Base-by-base conservation (phyloP, 2,797 vertebrate species). In the Sebastes steindachneri region DNA sequence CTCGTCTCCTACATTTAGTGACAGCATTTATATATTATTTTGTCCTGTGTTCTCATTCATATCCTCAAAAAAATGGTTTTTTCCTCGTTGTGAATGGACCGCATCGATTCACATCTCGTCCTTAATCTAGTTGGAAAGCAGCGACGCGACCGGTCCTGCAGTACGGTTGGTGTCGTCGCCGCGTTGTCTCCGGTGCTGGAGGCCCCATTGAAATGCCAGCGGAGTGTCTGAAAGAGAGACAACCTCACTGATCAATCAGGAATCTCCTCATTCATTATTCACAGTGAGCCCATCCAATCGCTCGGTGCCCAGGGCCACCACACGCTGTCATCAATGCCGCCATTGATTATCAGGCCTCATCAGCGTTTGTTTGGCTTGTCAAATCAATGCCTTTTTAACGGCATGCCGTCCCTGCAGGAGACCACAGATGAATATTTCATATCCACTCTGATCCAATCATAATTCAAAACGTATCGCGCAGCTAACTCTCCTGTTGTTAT, bases 241-340 rank as follows among this genome's bases (percentile, higher is more conserved):
- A 92, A 84, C 84, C 85, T 89, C 83, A 69, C 86, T 90, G 93
- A 95, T 95, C 94, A 95, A 95, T 95, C 91, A 92, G 90, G 91
- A 92, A 91, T 92, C 89, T 92, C 92, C 89, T 95, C 94, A 95
- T 95, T 95, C 91, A 95, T 95, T 95, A 95, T 95, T 95, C 93
- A 95, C 92, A 64, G 83, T 73, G 75, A 93, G 88, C 85, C 80
- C 86, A 79, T 92, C 92, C 94, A 92, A 93, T 93, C 77, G 91
- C 92, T 91, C 28, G 79, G 84, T 84, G 93, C 95, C 93, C 90
- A 88, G 87, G 94, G 93, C 94, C 92, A 89, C 93, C 90, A 25
- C 91, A 82, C 83, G 75, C 88, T 89, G 89, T 94, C 92, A 95
- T 95, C 94, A 94, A 94, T 94, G 94, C 89, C 29, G 58, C 62